These are phyloP conservation scores for Oryctolagus cuniculus DNA, from an alignment of 2,113 vertebrate species.

Conservation along the genomic window mOryCun1.1 NC_091432.1:122992501-122993000, in stretches of 20 bases:
- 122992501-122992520: conserved; percentile 89
- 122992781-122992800: background rate
- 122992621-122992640: conserved; percentile 98
- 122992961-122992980: background rate
- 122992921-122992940: background rate
- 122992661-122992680: background rate
- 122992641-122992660: conserved; percentile 56
- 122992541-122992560: conserved; percentile 83
- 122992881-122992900: background rate
- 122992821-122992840: background rate
- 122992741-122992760: background rate
- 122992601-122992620: conserved; percentile 98
- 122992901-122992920: background rate
- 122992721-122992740: background rate
- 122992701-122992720: background rate
- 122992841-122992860: background rate
- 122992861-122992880: background rate
- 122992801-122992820: background rate
- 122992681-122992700: background rate
- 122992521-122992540: conserved; percentile 84
- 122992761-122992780: background rate
- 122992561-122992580: conserved; percentile 84
- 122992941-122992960: background rate
- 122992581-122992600: conserved; percentile 93
- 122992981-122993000: background rate